A percentile compares a stretch with the other conserved stretches of the same genome.
Evolutionary conservation across 2,888 invertebrate species (phyloP).

Genomic region (Holacanthella duospinosa): DNA sequence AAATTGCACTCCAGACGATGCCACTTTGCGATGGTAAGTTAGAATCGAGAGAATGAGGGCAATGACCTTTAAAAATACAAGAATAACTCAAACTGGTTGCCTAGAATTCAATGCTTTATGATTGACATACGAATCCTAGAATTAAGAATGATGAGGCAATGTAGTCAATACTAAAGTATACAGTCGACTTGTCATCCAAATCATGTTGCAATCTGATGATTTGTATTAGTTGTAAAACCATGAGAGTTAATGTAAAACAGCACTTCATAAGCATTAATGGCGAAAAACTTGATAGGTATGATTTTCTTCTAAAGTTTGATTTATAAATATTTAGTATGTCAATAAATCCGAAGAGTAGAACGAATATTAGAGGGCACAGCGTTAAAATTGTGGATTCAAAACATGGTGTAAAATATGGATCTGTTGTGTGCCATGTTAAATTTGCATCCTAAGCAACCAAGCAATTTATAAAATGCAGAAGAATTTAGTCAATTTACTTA

Average conservation of each 20-base stretch:
- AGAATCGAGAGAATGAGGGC: neutral
- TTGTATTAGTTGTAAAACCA: neutral
- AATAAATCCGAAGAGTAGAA: slow-evolving; percentile 64
- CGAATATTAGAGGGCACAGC: slow-evolving; percentile 75
- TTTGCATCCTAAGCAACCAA: slow-evolving; percentile 68
- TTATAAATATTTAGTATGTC: slow-evolving; percentile 49
- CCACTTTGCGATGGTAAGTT: neutral
- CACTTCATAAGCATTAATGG: too few relatives aligned
- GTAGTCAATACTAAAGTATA: neutral
- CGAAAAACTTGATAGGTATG: neutral
- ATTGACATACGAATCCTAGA: neutral
- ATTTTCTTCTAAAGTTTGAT: neutral
- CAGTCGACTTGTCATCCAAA: neutral
- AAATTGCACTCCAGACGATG: neutral
- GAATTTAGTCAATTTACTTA: too few relatives aligned
- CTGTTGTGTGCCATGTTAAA: slow-evolving; percentile 65
- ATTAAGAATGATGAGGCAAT: neutral
- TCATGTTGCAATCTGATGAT: neutral
- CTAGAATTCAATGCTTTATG: too few relatives aligned
- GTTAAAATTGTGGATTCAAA: slow-evolving; percentile 81
- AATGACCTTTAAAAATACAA: neutral
- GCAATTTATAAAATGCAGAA: slow-evolving; percentile 38
- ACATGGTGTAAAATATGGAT: slow-evolving; percentile 79
- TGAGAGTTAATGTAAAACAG: neutral
- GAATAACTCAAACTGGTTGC: too few relatives aligned